A percentile compares a stretch with the other conserved stretches of the same genome.
Evolutionary conservation across 1,140 invertebrate genomes (phyloP).

Genomic region (Dermatophagoides farinae): DNA sequence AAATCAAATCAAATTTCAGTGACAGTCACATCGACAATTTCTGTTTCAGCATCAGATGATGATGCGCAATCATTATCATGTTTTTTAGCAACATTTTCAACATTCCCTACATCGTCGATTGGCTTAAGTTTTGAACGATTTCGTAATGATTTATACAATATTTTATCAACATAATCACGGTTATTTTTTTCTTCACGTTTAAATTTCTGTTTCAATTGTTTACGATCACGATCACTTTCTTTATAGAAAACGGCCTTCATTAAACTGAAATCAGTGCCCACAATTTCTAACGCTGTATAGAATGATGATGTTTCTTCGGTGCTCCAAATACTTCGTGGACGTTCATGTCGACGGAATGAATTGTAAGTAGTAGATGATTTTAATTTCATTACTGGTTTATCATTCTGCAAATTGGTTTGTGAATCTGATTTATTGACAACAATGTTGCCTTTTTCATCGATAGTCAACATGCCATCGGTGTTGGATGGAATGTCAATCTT

Average conservation of each 20-base stretch:
- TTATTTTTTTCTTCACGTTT: slow-evolving; percentile 41
- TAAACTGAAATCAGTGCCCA: slow-evolving; percentile 70
- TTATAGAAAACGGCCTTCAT: slow-evolving; percentile 55
- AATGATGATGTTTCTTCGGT: slow-evolving; percentile 52
- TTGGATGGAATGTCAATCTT: not conserved
- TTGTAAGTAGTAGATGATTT: not conserved
- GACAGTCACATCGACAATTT: no score
- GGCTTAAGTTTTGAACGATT: not conserved
- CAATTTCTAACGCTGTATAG: slow-evolving; percentile 59
- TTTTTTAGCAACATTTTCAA: no score
- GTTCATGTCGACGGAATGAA: not conserved
- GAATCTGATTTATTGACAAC: not conserved
- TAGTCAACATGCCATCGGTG: not conserved
- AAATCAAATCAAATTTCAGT: no score
- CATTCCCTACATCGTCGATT: no score
- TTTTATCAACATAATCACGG: slow-evolving; percentile 29
- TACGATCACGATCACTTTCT: slow-evolving; percentile 38
- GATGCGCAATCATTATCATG: no score
- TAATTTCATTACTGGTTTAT: not conserved
- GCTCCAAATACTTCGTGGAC: slow-evolving; percentile 2
- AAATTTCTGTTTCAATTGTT: slow-evolving; percentile 58
- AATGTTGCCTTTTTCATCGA: slow-evolving; percentile 4
- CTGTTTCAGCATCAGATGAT: no score
- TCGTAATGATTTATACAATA: not conserved
- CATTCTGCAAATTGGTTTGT: not conserved